These are phyloP conservation scores for Sminthopsis crassicaudata DNA, from an alignment of 2,113 vertebrate species.

Conservation along the genomic window DNA sequence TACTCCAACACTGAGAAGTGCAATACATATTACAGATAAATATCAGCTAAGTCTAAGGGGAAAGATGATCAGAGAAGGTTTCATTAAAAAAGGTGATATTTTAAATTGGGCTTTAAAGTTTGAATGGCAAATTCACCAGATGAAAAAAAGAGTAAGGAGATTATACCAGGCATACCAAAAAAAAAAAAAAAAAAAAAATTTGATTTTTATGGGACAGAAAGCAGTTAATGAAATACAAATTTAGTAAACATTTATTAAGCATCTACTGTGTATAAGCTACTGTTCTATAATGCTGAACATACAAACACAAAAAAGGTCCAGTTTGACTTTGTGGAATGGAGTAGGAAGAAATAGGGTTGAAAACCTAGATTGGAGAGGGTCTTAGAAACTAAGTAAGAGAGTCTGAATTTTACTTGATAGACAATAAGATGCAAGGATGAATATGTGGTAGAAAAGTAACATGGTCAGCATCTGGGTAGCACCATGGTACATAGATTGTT, in stretches of 20 bases:
- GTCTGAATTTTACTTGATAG: not conserved
- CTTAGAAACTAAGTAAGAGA: not conserved
- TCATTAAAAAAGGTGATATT: not conserved
- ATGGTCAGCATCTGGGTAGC: not conserved
- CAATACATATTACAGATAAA: not conserved
- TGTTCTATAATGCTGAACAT: not conserved
- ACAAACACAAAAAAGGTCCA: not conserved
- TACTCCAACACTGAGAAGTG: not conserved
- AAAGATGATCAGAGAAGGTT: not conserved
- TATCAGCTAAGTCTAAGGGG: not conserved
- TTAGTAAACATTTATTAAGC: not conserved
- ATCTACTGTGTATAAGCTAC: not conserved
- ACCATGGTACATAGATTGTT: not conserved
- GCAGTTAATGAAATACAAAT: not conserved
- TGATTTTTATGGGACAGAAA: not conserved
- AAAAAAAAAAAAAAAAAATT: not conserved
- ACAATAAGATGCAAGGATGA: not conserved
- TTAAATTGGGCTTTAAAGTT: not conserved
- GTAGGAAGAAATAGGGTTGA: not conserved
- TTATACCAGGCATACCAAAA: not conserved
- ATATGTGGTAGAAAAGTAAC: not conserved
- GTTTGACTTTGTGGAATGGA: not conserved
- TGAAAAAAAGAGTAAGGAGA: not conserved
- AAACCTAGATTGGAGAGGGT: not conserved
- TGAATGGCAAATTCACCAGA: not conserved